A percentile compares a stretch with the other conserved stretches of the same genome.
Evolutionary conservation across 2,888 invertebrate genomes (phyloP).

Genomic region (Drosophila borborema): DNA sequence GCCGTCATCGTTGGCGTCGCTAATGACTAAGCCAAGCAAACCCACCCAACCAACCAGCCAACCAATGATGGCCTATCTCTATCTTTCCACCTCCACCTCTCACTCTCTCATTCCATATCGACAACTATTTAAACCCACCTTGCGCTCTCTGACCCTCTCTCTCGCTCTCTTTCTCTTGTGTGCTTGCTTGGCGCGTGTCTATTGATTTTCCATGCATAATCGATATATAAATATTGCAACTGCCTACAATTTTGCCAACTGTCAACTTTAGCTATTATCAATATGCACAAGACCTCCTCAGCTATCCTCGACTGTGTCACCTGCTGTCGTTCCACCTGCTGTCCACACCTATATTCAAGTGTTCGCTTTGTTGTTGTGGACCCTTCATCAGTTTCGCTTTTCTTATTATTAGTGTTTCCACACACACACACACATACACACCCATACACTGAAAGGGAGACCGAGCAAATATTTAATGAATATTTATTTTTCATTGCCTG

Average conservation of each 20-base stretch:
- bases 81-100: not conserved
- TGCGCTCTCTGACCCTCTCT: not conserved
- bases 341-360: slow-evolving; percentile 44
- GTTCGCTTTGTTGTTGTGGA: slow-evolving; percentile 13
- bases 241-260: slow-evolving; percentile 60
- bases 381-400: slow-evolving; percentile 23
- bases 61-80: not conserved
- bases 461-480: slow-evolving; percentile 56
- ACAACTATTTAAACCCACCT: slow-evolving; percentile 9
- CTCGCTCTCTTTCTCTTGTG: not conserved
- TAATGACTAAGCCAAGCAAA: slow-evolving; percentile 50
- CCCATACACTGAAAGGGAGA: not conserved
- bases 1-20: slow-evolving; percentile 50
- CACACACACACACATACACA: slow-evolving; percentile 3
- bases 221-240: slow-evolving; percentile 70
- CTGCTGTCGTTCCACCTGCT: not conserved
- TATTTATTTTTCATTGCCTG: slow-evolving; percentile 49
- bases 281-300: not conserved
- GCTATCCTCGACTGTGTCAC: not conserved
- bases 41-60: not conserved
- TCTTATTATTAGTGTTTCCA: slow-evolving; percentile 12
- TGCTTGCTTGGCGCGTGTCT: slow-evolving; percentile 41
- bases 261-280: slow-evolving; percentile 41
- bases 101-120: not conserved
- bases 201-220: slow-evolving; percentile 68